Evolutionary conservation across 2,888 invertebrate genomes (phyloP).

Genomic region (Toxonevra muliebris): DNA sequence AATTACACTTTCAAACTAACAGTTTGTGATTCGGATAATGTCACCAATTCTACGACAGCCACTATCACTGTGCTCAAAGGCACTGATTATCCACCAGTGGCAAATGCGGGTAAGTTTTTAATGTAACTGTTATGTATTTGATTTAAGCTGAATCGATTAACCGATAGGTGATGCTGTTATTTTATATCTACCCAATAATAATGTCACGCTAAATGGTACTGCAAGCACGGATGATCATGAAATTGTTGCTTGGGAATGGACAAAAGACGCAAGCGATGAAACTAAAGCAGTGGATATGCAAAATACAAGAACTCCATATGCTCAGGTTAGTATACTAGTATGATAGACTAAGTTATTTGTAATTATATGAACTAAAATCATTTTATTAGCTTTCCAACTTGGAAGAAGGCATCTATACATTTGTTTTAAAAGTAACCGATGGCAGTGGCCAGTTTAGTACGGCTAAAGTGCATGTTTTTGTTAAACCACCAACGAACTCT

Average conservation of each 20-base stretch:
- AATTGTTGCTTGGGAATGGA: constrained; percentile 96
- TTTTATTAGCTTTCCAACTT: constrained; percentile 77
- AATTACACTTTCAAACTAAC: constrained; percentile 91
- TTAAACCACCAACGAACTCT: constrained; percentile 87
- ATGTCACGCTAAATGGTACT: constrained; percentile 87
- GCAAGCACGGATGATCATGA: constrained; percentile 92
- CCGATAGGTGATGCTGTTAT: constrained; percentile 82
- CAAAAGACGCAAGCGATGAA: constrained; percentile 85
- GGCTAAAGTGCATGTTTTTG: constrained; percentile 91
- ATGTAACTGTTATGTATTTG: not conserved
- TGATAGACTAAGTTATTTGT: not conserved
- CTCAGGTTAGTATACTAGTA: constrained; percentile 67
- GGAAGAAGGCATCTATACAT: constrained; percentile 94
- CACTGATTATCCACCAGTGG: constrained; percentile 94
- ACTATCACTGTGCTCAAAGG: constrained; percentile 90
- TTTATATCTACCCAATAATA: constrained; percentile 88
- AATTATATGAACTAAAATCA: no score
- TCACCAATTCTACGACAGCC: constrained; percentile 84
- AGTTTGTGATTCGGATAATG: constrained; percentile 90
- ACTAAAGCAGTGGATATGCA: constrained; percentile 96
- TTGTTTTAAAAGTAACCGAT: constrained; percentile 91
- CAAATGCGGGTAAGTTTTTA: constrained; percentile 77
- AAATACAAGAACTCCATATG: constrained; percentile 89
- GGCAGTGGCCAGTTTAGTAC: constrained; percentile 87
- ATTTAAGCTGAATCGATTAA: not conserved